phyloP scores from a whole-genome alignment of 2,113 vertebrate genomes.

The Poecilia latipinna region DNA sequence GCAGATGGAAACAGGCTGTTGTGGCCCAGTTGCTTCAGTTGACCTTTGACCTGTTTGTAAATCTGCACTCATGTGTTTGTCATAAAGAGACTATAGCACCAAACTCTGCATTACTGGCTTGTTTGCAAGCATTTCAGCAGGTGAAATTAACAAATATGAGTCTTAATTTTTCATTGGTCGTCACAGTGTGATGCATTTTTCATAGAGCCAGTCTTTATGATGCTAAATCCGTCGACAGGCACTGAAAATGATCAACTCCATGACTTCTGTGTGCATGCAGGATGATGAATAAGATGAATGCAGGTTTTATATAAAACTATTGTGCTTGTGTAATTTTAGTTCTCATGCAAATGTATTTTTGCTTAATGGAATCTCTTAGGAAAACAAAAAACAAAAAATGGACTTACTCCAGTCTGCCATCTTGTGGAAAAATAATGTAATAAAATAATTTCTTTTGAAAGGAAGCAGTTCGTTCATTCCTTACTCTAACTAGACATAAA shows the following conservation, averaged over 20 bases:
- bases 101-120: constrained; percentile 2
- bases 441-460: not conserved
- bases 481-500: not conserved
- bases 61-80: constrained; percentile 14
- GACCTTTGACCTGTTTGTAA: constrained; percentile 59
- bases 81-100: constrained; percentile 7
- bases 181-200: not conserved
- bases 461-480: not conserved
- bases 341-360: not conserved
- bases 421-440: not conserved
- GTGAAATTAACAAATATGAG: not conserved
- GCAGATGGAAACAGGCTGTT: constrained; percentile 55
- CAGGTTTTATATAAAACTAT: not conserved
- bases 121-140: constrained; percentile 14
- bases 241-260: not conserved
- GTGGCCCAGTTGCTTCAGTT: constrained; percentile 61
- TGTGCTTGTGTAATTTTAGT: not conserved
- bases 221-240: not conserved
- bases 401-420: not conserved
- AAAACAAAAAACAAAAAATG: not conserved
- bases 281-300: not conserved
- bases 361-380: not conserved
- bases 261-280: not conserved
- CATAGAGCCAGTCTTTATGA: not conserved
- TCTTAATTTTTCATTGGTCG: not conserved